A percentile compares a stretch with the other conserved stretches of the same genome.
Conservation (phyloP, 2,888 invertebrate genomes). For the Petrolisthes manimaculis region DNA sequence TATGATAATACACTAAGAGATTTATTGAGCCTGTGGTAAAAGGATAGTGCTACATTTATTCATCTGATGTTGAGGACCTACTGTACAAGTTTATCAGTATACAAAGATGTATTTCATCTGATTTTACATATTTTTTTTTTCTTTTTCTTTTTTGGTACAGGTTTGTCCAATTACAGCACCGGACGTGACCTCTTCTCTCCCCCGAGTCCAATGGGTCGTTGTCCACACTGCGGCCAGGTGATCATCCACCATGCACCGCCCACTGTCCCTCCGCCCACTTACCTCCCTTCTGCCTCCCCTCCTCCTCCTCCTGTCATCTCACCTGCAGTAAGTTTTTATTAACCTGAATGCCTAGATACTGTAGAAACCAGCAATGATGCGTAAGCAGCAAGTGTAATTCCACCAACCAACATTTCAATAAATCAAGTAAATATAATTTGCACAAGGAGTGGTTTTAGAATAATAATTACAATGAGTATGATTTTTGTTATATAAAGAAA, state of each 20-base stretch:
- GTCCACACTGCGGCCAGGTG: slow-evolving; percentile 80
- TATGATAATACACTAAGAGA: too few species aligned
- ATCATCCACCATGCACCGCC: slow-evolving; percentile 68
- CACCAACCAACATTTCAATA: too few species aligned
- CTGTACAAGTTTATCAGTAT: too few species aligned
- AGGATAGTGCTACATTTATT: too few species aligned
- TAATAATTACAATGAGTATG: background rate
- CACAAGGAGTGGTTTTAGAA: background rate
- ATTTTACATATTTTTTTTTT: background rate
- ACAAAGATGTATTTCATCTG: too few species aligned
- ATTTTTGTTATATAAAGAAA: too few species aligned
- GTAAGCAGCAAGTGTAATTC: background rate
- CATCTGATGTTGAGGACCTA: too few species aligned
- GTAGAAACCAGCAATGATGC: background rate
- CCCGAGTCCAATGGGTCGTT: slow-evolving; percentile 75
- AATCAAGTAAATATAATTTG: too few species aligned
- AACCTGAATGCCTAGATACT: background rate
- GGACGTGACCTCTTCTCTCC: slow-evolving; percentile 71
- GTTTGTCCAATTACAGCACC: slow-evolving; percentile 51
- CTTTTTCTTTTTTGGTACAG: slow-evolving; percentile 17
- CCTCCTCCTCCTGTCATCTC: slow-evolving; percentile 61
- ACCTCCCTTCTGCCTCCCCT: slow-evolving; percentile 60
- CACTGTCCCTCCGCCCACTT: slow-evolving; percentile 52
- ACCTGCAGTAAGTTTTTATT: slow-evolving; percentile 52
- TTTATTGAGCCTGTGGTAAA: too few species aligned